phyloP scores from a whole-genome alignment of 1,140 invertebrate species.

The Bombus fervidus region DNA sequence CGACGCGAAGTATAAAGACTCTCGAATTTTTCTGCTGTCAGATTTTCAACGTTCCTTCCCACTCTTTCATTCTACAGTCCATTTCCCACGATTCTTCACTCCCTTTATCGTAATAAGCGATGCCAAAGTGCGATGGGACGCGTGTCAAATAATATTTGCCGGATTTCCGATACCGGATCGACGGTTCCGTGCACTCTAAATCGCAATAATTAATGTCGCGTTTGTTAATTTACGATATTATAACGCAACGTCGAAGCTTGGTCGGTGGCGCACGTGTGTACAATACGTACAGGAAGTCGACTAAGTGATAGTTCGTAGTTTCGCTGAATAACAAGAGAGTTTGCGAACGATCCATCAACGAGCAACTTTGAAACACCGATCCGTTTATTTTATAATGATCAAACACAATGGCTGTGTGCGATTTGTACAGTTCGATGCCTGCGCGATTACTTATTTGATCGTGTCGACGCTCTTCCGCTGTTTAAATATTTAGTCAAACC shows the following conservation, averaged over 20 bases:
- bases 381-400: conserved; percentile 13
- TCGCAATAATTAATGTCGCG: conserved; percentile 48
- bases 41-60: not conserved
- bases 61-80: not conserved
- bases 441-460: conserved; percentile 8
- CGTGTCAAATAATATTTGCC: conserved; percentile 39
- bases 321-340: conserved; percentile 18
- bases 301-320: conserved; percentile 8
- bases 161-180: conserved; percentile 18
- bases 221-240: conserved; percentile 46
- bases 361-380: not conserved
- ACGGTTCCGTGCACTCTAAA: conserved; percentile 12
- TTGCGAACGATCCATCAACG: conserved; percentile 31
- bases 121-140: not conserved
- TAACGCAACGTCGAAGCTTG: not conserved
- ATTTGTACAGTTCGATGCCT: not conserved
- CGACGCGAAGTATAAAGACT: not conserved
- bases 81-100: not conserved
- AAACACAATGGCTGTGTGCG: not conserved
- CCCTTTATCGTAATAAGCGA: not conserved
- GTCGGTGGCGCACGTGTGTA: not conserved
- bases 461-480: not conserved
- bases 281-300: not conserved
- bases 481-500: not conserved
- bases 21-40: not conserved